Conservation (phyloP, 2,797 vertebrate species). For the Distichodus sexfasciatus region DNA sequence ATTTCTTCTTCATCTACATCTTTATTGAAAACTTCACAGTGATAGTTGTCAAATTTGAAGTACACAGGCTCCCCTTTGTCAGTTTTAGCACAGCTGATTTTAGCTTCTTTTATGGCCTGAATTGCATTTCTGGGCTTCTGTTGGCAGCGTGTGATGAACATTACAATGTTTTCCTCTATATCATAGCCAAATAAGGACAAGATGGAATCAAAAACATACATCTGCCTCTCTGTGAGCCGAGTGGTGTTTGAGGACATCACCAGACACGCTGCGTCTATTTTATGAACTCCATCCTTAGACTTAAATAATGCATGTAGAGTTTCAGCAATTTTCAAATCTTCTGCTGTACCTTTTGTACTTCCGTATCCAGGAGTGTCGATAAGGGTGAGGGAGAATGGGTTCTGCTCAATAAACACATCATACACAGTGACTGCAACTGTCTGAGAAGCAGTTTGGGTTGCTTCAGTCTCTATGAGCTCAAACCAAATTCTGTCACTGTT, state of each 20-base stretch:
- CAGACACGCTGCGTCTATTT: conserved; percentile 32
- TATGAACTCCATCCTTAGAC: too few relatives aligned
- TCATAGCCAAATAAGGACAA: conserved; percentile 39
- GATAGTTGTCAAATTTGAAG: conserved; percentile 41
- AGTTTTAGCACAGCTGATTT: conserved; percentile 23
- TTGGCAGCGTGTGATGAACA: conserved; percentile 16
- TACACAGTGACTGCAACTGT: conserved; percentile 24
- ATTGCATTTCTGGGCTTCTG: conserved; percentile 7
- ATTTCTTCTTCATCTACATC: too few relatives aligned
- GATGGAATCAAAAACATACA: conserved; percentile 26
- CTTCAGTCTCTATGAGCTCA: conserved; percentile 4
- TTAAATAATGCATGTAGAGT: too few relatives aligned
- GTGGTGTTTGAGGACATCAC: background rate
- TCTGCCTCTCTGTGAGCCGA: background rate
- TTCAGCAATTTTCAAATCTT: too few relatives aligned
- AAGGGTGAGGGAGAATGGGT: too few relatives aligned
- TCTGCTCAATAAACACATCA: background rate
- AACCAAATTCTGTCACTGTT: conserved; percentile 14
- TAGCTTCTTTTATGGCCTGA: background rate
- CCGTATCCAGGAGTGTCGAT: too few relatives aligned
- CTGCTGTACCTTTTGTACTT: too few relatives aligned
- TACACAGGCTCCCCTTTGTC: background rate
- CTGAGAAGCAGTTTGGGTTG: conserved; percentile 7
- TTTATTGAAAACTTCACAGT: background rate
- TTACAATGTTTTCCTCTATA: conserved; percentile 27